Percentiles rank a stretch among this genome's conserved stretches.
Evolutionary conservation across 2,888 invertebrate genomes (phyloP).

Genomic region (Platycnemis pennipes): DNA sequence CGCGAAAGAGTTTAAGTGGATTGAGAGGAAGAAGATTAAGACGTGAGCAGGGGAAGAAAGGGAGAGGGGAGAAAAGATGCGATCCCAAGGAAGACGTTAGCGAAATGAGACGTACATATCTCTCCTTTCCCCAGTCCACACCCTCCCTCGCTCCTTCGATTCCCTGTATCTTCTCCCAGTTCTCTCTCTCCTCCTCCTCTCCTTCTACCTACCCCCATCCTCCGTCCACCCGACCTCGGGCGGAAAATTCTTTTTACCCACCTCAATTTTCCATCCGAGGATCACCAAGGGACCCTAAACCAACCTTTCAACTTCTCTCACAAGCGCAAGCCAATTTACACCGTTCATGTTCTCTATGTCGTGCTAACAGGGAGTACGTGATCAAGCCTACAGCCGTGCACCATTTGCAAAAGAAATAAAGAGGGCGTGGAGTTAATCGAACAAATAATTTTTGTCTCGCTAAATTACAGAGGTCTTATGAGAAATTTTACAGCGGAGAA

Average conservation of each 20-base stretch:
- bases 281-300: background rate
- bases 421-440: background rate
- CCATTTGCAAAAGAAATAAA: background rate
- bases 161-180: background rate
- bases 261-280: background rate
- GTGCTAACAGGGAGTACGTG: background rate
- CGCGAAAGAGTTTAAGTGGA: background rate
- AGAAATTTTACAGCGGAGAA: background rate
- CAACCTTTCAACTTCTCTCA: background rate
- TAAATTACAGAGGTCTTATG: background rate
- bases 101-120: background rate
- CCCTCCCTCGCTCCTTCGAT: no score
- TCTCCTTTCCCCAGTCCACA: background rate
- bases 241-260: background rate
- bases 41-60: background rate
- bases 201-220: background rate
- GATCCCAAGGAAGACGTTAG: background rate
- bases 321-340: background rate
- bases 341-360: background rate
- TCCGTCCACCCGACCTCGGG: background rate
- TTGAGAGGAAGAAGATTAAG: conserved; percentile 15
- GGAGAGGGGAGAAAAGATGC: background rate
- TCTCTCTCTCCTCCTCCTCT: background rate
- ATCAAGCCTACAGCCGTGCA: background rate
- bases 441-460: background rate